Conservation (phyloP, 2,888 invertebrate species). For the Chymomyza caudatula region DNA sequence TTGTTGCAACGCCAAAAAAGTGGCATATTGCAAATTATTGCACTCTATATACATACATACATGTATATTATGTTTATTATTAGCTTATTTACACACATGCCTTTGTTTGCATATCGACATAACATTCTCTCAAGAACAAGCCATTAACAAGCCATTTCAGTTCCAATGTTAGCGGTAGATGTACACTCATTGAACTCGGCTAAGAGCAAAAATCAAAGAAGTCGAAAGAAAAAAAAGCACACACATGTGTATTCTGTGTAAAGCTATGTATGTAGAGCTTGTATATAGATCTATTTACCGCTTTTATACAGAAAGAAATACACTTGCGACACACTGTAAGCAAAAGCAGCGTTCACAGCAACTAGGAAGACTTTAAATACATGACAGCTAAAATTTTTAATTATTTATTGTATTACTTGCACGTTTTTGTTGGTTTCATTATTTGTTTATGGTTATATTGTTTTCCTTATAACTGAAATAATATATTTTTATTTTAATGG, state of each 20-base stretch:
- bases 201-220: not conserved
- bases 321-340: not conserved
- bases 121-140: not conserved
- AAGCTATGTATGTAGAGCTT: not conserved
- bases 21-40: not conserved
- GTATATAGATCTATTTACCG: slow-evolving; percentile 1
- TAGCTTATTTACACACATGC: not conserved
- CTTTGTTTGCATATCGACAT: not conserved
- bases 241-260: not conserved
- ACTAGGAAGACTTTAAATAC: not conserved
- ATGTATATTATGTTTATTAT: not conserved
- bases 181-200: not conserved
- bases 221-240: not conserved
- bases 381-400: not conserved
- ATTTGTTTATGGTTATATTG: not conserved
- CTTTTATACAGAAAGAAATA: not conserved
- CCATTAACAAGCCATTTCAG: not conserved
- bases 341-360: not conserved
- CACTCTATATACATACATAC: not conserved
- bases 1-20: not conserved
- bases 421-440: not conserved
- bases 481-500: too few species aligned
- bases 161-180: not conserved
- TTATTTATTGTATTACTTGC: not conserved
- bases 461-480: not conserved